Conservation (phyloP, 2,113 vertebrate genomes). For the Cheilinus undulatus region DNA sequence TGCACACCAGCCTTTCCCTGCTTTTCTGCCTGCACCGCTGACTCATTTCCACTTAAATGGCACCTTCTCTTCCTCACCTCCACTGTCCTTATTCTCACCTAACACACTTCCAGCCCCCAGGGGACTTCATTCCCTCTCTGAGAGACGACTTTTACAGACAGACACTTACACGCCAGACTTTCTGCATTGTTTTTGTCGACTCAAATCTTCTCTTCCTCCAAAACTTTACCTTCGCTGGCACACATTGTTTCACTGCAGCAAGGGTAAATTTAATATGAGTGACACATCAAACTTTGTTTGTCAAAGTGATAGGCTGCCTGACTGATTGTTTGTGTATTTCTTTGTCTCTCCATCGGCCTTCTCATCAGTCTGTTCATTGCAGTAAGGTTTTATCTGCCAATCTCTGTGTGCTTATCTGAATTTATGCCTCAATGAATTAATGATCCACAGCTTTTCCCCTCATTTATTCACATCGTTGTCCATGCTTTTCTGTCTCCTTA, state of each 20-base stretch:
- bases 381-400: slow-evolving; percentile 61
- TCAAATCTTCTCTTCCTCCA: not conserved
- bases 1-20: not conserved
- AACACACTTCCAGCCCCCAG: slow-evolving; percentile 37
- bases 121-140: not conserved
- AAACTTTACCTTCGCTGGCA: slow-evolving; percentile 12
- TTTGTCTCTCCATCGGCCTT: slow-evolving; percentile 16
- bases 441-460: slow-evolving; percentile 52
- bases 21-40: slow-evolving; percentile 48
- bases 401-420: slow-evolving; percentile 68
- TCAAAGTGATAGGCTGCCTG: slow-evolving; percentile 31
- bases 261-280: slow-evolving; percentile 16
- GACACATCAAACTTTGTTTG: slow-evolving; percentile 53
- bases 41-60: slow-evolving; percentile 66
- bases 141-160: not conserved
- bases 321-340: slow-evolving; percentile 39
- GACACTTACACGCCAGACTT: not conserved
- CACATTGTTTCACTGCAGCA: not conserved
- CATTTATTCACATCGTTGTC: slow-evolving; percentile 49
- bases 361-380: slow-evolving; percentile 38
- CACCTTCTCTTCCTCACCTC: slow-evolving; percentile 51
- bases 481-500: slow-evolving; percentile 45
- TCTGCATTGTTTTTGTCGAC: slow-evolving; percentile 15
- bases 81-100: slow-evolving; percentile 65
- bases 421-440: slow-evolving; percentile 67